Evolutionary conservation across 2,888 invertebrate species (phyloP).

Genomic region (Amaurobius ferox): DNA sequence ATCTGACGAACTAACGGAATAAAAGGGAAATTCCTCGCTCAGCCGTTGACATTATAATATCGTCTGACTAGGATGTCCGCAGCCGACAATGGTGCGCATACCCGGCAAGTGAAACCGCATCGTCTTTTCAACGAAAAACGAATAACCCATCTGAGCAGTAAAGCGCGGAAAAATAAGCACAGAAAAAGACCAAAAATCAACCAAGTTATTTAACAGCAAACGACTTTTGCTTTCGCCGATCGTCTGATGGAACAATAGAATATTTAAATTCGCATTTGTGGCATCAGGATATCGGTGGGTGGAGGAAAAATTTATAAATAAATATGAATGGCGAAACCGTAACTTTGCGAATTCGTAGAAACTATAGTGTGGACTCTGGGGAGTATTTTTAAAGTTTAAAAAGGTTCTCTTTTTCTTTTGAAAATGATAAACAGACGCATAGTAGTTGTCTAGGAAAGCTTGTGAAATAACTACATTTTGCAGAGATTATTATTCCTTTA

Average conservation of each 20-base stretch:
- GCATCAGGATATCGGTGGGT: constrained; percentile 11
- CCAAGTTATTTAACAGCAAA: constrained; percentile 41
- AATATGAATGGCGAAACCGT: neutral
- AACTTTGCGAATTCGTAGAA: neutral
- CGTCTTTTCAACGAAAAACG: constrained; percentile 30
- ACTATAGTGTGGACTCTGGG: neutral
- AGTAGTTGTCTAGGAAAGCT: no score
- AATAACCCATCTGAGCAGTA: constrained; percentile 69
- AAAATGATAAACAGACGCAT: no score
- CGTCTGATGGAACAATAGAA: constrained; percentile 47
- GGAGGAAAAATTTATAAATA: neutral
- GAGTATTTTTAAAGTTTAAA: no score
- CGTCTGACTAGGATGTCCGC: constrained; percentile 37
- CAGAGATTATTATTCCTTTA: no score
- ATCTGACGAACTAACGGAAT: constrained; percentile 12
- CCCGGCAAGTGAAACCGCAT: constrained; percentile 59
- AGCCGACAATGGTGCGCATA: constrained; percentile 44
- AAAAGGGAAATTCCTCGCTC: constrained; percentile 26
- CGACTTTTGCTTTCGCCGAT: constrained; percentile 43
- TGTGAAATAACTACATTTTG: no score
- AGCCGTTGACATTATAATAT: constrained; percentile 53
- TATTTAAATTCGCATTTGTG: constrained; percentile 62
- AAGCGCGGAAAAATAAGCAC: constrained; percentile 57
- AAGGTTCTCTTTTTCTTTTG: no score
- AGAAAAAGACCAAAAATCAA: constrained; percentile 1